These are phyloP conservation scores for Eupsittula cactorum DNA, from an alignment of 2,113 vertebrate genomes.

Conservation along the genomic window DNA sequence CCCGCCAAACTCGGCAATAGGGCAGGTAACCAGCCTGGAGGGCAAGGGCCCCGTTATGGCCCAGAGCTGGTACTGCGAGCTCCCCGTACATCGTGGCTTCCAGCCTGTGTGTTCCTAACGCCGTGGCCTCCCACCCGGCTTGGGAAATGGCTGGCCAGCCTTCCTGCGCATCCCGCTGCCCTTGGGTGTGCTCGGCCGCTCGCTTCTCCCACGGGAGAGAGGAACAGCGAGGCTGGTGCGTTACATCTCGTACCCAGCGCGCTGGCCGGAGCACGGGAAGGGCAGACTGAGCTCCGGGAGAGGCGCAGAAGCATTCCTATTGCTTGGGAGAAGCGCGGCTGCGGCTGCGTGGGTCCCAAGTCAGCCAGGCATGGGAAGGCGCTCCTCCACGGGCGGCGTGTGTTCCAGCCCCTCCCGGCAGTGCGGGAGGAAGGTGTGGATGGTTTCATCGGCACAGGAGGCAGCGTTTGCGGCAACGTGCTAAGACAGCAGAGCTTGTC, in stretches of 20 bases:
- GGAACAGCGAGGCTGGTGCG: fast-evolving
- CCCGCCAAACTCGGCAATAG: neutral
- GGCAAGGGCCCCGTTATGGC: neutral
- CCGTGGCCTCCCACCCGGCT: too few species aligned
- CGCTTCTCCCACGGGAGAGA: fast-evolving
- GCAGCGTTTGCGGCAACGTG: neutral
- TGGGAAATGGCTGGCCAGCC: neutral
- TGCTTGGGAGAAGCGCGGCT: neutral
- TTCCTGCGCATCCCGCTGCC: neutral
- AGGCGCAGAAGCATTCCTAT: neutral
- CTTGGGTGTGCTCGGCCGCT: neutral
- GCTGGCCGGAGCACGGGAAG: neutral
- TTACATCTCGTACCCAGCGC: too few species aligned
- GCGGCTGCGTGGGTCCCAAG: neutral
- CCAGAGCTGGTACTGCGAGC: neutral
- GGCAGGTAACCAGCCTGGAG: neutral
- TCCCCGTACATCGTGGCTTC: neutral
- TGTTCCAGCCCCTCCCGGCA: neutral
- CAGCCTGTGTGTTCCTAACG: too few species aligned
- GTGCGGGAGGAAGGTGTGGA: neutral
- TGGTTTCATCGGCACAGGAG: neutral
- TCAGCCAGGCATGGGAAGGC: neutral
- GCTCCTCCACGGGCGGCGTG: neutral
- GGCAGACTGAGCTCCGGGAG: neutral
- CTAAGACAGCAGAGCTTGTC: neutral